phyloP scores from a whole-genome alignment of 2,113 vertebrate species.

The Sinosuthora webbiana region DNA sequence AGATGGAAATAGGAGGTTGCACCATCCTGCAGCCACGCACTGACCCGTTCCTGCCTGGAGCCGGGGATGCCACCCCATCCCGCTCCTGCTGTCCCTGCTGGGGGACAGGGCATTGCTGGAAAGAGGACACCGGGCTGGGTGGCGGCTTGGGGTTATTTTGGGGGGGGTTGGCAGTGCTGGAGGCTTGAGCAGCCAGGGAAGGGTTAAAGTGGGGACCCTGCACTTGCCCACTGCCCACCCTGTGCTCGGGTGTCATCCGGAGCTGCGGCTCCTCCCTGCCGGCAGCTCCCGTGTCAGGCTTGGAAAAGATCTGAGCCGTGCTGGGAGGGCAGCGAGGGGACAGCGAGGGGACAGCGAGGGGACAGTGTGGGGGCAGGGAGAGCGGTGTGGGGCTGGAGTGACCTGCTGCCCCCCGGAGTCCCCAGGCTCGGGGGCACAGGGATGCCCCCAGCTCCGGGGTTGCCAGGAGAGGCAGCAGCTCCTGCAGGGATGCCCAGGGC shows the following conservation, averaged over 20 bases:
- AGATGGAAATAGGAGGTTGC: slow-evolving; percentile 68
- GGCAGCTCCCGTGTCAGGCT: slow-evolving; percentile 1
- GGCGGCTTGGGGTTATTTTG: not conserved
- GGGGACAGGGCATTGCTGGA: not conserved
- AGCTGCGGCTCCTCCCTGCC: slow-evolving; percentile 15
- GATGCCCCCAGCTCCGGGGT: accelerated
- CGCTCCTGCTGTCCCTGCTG: not conserved
- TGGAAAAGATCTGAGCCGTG: not conserved
- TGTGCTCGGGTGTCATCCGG: not conserved
- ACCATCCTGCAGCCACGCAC: slow-evolving; percentile 19
- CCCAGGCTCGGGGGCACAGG: accelerated
- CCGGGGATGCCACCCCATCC: not conserved
- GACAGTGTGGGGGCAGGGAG: not conserved
- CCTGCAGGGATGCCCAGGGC: accelerated
- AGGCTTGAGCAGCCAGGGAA: not conserved
- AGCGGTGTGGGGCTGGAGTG: accelerated
- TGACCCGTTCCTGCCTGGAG: slow-evolving; percentile 19
- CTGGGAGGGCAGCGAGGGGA: not conserved
- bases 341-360: accelerated
- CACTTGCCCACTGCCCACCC: not conserved
- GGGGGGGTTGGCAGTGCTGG: not conserved
- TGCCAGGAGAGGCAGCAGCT: not conserved
- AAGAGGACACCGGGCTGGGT: not conserved
- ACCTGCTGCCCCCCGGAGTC: not conserved
- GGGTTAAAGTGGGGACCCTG: not conserved